Evolutionary conservation across 2,888 invertebrate species (phyloP).

Genomic region (Rutpela maculata): DNA sequence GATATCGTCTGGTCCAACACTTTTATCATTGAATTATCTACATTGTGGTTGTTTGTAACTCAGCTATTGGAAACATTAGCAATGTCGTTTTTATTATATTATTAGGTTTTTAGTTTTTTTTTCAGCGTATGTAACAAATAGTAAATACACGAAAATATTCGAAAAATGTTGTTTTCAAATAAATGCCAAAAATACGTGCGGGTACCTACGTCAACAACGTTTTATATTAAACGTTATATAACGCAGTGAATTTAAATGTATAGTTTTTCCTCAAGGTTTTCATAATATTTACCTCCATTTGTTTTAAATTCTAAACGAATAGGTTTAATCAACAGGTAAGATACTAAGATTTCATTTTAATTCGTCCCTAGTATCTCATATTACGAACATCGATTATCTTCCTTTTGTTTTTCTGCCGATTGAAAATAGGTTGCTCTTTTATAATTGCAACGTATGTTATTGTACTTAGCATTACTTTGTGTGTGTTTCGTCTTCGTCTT

Average conservation of each 20-base stretch:
- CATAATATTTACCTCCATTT: background rate
- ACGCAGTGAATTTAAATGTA: background rate
- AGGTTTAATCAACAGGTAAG: too few species aligned
- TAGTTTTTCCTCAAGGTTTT: background rate
- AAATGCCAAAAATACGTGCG: background rate
- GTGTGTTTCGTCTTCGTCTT: too few species aligned
- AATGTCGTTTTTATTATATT: background rate
- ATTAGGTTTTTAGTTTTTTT: too few species aligned
- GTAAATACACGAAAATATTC: conserved; percentile 15
- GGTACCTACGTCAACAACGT: background rate
- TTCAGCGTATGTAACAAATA: background rate
- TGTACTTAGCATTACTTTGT: too few species aligned
- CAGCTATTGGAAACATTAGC: too few species aligned
- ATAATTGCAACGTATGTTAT: too few species aligned
- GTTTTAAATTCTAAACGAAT: background rate
- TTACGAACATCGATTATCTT: too few species aligned
- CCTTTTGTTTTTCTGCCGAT: too few species aligned
- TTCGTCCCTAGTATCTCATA: too few species aligned
- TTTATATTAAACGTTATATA: background rate
- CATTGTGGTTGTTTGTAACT: background rate
- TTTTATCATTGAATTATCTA: background rate
- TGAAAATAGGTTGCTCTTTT: too few species aligned
- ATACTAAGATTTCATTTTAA: too few species aligned
- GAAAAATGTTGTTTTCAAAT: conserved; percentile 20
- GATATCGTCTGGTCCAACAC: background rate